Evolutionary conservation across 2,888 invertebrate genomes (phyloP).

Genomic region (Gortyna flavago): DNA sequence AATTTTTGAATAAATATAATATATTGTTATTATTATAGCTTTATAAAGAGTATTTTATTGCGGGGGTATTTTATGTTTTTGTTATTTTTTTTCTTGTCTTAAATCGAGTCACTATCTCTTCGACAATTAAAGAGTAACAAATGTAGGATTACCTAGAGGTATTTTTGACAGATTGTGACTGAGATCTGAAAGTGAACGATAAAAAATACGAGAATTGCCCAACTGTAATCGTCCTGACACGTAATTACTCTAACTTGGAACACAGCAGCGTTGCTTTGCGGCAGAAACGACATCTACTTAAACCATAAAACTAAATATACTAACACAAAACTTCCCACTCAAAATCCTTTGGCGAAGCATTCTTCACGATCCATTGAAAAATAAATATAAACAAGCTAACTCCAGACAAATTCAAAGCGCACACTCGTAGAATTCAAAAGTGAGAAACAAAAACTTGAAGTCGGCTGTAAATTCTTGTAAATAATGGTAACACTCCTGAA

Average conservation of each 20-base stretch:
- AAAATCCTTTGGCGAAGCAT: slow-evolving; percentile 22
- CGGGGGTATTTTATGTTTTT: no score
- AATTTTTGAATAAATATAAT: no score
- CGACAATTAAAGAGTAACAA: no score
- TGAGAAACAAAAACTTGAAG: slow-evolving; percentile 62
- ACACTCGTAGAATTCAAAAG: slow-evolving; percentile 61
- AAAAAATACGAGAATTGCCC: no score
- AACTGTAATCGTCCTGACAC: not conserved
- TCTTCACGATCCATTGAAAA: slow-evolving; percentile 39
- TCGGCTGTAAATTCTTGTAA: slow-evolving; percentile 64
- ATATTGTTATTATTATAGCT: no score
- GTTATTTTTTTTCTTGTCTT: no score
- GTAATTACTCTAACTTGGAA: not conserved
- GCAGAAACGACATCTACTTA: not conserved
- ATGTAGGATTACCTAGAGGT: no score
- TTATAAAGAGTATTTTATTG: no score
- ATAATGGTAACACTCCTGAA: slow-evolving; percentile 63
- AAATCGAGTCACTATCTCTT: no score
- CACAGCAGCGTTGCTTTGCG: not conserved
- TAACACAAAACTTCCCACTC: not conserved
- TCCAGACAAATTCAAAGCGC: slow-evolving; percentile 57
- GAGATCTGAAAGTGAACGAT: no score
- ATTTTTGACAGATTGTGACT: no score
- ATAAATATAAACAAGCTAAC: slow-evolving; percentile 48
- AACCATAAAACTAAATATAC: not conserved